Percentiles rank a stretch among this genome's conserved stretches.
phyloP scores from a whole-genome alignment of 2,113 vertebrate species.

The Aphelocoma coerulescens region DNA sequence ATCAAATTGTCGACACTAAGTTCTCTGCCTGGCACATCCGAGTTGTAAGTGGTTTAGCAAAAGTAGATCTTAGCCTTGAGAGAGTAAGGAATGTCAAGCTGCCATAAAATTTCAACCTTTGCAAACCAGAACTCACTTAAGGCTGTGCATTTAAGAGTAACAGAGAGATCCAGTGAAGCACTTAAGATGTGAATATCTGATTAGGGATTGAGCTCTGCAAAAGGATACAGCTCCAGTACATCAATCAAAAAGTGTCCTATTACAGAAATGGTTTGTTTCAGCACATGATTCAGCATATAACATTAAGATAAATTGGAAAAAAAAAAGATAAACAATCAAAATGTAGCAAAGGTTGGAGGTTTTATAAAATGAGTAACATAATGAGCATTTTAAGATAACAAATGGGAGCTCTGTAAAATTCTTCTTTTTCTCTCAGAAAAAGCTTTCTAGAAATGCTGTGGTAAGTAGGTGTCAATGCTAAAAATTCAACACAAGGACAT shows the following conservation, averaged over 20 bases:
- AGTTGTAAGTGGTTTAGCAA: slow-evolving; percentile 52
- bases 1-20: slow-evolving; percentile 29
- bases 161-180: background rate
- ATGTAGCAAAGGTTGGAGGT: background rate
- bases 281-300: background rate
- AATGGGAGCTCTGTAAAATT: background rate
- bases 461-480: background rate
- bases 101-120: background rate
- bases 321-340: background rate
- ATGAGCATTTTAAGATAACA: background rate
- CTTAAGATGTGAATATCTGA: slow-evolving; percentile 36
- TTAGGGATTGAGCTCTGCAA: background rate
- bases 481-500: background rate
- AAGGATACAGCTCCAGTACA: background rate
- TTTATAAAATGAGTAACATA: background rate
- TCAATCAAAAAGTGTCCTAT: background rate
- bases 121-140: background rate
- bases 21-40: background rate
- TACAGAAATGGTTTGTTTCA: background rate
- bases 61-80: slow-evolving; percentile 17
- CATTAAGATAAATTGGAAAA: background rate
- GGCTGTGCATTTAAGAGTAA: background rate
- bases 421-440: background rate
- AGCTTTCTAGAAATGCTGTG: background rate
- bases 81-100: background rate